Conservation (phyloP, 2,888 invertebrate species). For the Trissoscelio sp. region DNA sequence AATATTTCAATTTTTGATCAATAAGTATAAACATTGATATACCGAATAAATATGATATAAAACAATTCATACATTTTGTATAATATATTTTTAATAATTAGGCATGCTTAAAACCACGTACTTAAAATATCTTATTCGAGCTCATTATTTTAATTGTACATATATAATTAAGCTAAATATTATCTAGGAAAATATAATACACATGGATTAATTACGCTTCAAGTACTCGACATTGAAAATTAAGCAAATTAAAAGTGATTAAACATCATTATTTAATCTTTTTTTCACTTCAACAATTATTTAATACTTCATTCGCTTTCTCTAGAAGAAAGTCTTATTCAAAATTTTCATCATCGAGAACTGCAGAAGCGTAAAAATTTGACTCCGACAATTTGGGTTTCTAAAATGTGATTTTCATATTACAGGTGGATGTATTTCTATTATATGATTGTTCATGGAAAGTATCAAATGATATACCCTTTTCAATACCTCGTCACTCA, state of each 20-base stretch:
- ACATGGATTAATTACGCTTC: conserved; percentile 16
- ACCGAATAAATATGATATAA: conserved; percentile 28
- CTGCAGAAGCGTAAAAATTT: not conserved
- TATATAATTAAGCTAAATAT: conserved; percentile 47
- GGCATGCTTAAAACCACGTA: conserved; percentile 56
- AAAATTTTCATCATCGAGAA: conserved; percentile 30
- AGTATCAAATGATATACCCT: conserved; percentile 21
- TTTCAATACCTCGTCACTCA: not conserved
- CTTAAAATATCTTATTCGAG: conserved; percentile 65
- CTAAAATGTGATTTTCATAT: conserved; percentile 23
- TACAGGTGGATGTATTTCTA: not conserved
- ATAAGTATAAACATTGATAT: conserved; percentile 40
- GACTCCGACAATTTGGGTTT: conserved; percentile 14
- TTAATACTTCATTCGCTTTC: too few relatives aligned
- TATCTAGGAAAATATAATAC: conserved; percentile 65
- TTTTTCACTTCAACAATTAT: too few relatives aligned
- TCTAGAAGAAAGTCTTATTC: too few relatives aligned
- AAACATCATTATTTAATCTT: not conserved
- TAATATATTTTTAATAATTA: conserved; percentile 46
- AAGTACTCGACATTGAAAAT: conserved; percentile 41
- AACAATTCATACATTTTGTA: conserved; percentile 49
- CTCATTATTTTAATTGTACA: conserved; percentile 56
- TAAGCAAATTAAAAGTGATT: not conserved
- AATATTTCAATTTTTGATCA: conserved; percentile 35
- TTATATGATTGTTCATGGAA: conserved; percentile 30